Conservation (phyloP, 2,113 vertebrate genomes). For the Amblyopsis rosae region DNA sequence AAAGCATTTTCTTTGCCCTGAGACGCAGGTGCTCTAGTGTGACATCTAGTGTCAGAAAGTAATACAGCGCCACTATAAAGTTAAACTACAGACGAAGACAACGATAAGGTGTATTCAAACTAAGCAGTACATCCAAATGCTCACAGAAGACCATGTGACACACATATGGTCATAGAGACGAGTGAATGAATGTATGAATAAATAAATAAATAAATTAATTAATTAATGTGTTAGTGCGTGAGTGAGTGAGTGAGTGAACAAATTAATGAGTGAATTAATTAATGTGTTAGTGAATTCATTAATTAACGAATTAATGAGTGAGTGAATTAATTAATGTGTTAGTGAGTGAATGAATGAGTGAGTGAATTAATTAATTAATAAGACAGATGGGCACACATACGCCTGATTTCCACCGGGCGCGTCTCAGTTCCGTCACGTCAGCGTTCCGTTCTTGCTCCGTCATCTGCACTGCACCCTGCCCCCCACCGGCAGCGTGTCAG, state of each 20-base stretch:
- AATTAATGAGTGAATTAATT: neutral
- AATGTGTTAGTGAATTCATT: neutral
- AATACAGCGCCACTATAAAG: neutral
- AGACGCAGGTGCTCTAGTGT: no score
- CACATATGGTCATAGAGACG: neutral
- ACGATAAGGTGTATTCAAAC: neutral
- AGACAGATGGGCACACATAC: no score
- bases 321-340: no score
- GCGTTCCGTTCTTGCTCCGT: no score
- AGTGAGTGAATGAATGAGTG: no score
- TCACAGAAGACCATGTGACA: slow-evolving; percentile 9
- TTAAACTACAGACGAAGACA: neutral
- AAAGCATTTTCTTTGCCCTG: no score
- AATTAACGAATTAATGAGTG: neutral
- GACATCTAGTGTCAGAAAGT: no score
- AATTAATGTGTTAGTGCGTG: neutral
- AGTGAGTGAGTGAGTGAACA: neutral
- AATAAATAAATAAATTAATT: neutral
- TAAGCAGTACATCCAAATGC: neutral
- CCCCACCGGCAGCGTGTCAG: no score
- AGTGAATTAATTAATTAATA: no score
- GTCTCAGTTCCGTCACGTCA: no score
- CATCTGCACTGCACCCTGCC: no score
- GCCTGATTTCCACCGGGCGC: no score
- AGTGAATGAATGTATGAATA: neutral